phyloP scores from a whole-genome alignment of 2,888 invertebrate genomes.

The Cryptophagus acutangulus region DNA sequence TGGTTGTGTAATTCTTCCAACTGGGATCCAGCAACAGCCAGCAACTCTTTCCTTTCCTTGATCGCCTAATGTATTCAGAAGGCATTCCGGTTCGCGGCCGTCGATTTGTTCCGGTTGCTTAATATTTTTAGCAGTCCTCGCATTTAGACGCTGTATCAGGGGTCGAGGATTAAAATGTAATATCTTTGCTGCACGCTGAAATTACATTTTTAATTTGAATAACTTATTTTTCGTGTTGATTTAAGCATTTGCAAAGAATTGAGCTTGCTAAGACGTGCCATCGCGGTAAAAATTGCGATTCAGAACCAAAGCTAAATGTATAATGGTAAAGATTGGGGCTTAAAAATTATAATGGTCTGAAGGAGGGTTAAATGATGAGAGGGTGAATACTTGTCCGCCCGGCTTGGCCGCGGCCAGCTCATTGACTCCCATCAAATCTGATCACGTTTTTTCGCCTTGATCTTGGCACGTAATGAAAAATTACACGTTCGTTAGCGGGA shows the following conservation, averaged over 20 bases:
- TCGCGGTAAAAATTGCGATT: constrained; percentile 68
- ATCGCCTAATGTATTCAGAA: constrained; percentile 48
- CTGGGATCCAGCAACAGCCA: constrained; percentile 40
- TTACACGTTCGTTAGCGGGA: constrained; percentile 48
- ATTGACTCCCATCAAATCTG: constrained; percentile 46
- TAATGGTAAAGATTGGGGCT: constrained; percentile 69
- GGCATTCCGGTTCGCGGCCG: constrained; percentile 33
- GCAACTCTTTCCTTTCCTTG: constrained; percentile 45
- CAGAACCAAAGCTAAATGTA: constrained; percentile 66
- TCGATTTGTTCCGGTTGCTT: constrained; percentile 49
- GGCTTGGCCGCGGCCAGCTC: not conserved
- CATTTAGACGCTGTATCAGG: constrained; percentile 43
- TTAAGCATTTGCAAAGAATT: constrained; percentile 58
- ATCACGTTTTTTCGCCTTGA: constrained; percentile 52
- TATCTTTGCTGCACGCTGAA: constrained; percentile 48
- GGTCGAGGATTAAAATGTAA: constrained; percentile 51
- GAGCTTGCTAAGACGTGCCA: constrained; percentile 60
- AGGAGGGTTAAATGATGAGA: constrained; percentile 48
- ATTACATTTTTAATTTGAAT: constrained; percentile 70
- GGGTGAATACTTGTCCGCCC: constrained; percentile 31
- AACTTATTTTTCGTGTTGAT: constrained; percentile 70
- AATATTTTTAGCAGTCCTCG: constrained; percentile 47
- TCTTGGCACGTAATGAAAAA: constrained; percentile 67
- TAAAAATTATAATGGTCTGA: constrained; percentile 65
- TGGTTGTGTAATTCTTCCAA: constrained; percentile 51